Conservation (phyloP, 64 coral and sea anemone species). For the Actinia equina region DNA sequence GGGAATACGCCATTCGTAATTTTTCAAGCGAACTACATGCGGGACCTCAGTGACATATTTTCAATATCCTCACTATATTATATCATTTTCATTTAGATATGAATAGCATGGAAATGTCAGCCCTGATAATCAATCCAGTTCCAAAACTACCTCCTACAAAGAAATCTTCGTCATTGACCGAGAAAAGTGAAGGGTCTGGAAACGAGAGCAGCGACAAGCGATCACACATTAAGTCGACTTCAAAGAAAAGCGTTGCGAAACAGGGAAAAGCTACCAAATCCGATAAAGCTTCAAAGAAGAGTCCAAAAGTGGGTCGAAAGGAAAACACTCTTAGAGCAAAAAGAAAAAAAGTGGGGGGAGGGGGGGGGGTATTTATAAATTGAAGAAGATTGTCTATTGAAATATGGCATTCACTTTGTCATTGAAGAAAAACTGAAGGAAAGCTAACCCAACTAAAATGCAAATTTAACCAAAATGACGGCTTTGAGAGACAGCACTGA, state of each 20-base stretch:
- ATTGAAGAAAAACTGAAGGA: background rate
- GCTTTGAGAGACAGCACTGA: too few species aligned
- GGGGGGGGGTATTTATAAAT: background rate
- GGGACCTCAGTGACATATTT: too few species aligned
- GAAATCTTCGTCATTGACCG: constrained; percentile 46
- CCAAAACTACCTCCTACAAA: constrained; percentile 65
- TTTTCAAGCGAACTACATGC: too few species aligned
- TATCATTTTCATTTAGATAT: constrained; percentile 42
- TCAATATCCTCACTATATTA: too few species aligned
- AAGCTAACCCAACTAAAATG: too few species aligned
- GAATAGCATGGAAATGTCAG: constrained; percentile 93
- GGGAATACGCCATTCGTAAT: too few species aligned
- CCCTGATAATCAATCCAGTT: constrained; percentile 63
- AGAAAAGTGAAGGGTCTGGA: constrained; percentile 40
- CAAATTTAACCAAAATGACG: too few species aligned
- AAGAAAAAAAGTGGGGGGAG: background rate
- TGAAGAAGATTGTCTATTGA: background rate
- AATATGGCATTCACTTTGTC: background rate
- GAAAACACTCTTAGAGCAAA: background rate
- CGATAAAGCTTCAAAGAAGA: background rate
- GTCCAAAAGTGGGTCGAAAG: background rate
- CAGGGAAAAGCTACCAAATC: background rate
- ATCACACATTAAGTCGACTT: background rate
- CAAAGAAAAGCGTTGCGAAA: background rate
- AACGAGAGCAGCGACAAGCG: background rate